Evolutionary conservation across 2,888 invertebrate species (phyloP), one percentile per base, ranked within the genome.

Genomic region (Priocnemis perturbator): DNA sequence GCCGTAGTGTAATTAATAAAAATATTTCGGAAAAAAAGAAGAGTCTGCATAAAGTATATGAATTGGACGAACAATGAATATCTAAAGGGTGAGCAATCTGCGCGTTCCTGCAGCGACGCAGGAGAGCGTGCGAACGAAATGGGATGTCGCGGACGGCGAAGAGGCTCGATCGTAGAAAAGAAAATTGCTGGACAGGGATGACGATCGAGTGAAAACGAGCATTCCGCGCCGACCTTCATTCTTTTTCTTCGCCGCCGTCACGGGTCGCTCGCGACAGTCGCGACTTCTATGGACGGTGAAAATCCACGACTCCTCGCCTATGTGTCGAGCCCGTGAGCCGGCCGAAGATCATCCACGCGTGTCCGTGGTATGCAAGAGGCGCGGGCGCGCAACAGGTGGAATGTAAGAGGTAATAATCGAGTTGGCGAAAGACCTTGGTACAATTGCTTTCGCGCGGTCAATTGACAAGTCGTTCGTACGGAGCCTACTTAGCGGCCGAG

Each of bases 71-170:
- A 1, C 37, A 37, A 37, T 11, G 37, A 37, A 9, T 9, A 11
- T 3, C 37, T 11, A 37, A 37, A 37, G 37, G 37, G 37, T 37
- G 4, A 37, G 37, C 37, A 11, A 11, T 9, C 4, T 9, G 37
- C 37, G 7, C 14, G 14, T 37, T 37, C 7, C 37, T 11, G 14
- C 14, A 9, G 14, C 37, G 7, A 11, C 4, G 37, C 2, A 37
- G 11, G 37, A 37, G 7, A 37, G 37, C 37, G 37, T 37, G 37
- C 37, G 37, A 37, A 37, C 37, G 37, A 37, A 37, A 11, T 97
- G 97, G 87, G 97, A 97, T 0, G 97, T 91, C 0, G 97, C 97
- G 2, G 97, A 97, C 0, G 97, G 97, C 23, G 97, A 97, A 90
- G 97, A n/a, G 30, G 37, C 50, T 5, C 47, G 47, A 47, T 47